Percentiles rank a stretch among this genome's conserved stretches.
phyloP scores from a whole-genome alignment of 2,113 vertebrate genomes.

The Oceanodroma tethys region DNA sequence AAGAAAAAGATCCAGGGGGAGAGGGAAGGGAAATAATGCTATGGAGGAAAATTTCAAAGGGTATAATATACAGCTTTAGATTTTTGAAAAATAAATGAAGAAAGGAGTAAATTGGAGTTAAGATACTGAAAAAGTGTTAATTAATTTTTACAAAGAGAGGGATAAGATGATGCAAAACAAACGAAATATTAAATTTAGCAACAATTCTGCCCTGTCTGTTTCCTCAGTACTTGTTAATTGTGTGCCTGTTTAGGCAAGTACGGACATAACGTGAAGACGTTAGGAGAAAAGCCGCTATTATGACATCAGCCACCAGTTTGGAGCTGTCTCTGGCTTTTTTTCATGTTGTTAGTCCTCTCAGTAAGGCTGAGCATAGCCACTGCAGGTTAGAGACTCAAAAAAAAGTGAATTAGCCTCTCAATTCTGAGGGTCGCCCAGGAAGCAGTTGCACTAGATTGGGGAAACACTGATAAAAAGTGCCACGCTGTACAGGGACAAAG shows the following conservation, averaged over 20 bases:
- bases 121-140: neutral
- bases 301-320: neutral
- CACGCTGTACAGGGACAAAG: neutral
- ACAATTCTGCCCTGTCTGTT: neutral
- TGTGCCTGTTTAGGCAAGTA: neutral
- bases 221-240: neutral
- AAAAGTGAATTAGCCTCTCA: neutral
- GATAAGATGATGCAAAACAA: neutral
- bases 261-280: neutral
- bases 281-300: neutral
- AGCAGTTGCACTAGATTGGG: neutral
- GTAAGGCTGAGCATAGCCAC: neutral
- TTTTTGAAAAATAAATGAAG: neutral
- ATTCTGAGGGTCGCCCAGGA: accelerated
- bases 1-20: neutral
- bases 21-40: neutral
- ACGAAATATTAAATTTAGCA: neutral
- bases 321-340: neutral
- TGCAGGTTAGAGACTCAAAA: neutral
- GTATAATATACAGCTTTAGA: neutral
- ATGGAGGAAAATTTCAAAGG: neutral
- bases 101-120: neutral
- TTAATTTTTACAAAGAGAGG: neutral
- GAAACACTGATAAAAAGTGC: neutral
- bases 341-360: neutral